Evolutionary conservation across 92 coral and sea anemone species (phyloP), one percentile per base, ranked within the genome.

Genomic region (Blastomussa wellsi): DNA sequence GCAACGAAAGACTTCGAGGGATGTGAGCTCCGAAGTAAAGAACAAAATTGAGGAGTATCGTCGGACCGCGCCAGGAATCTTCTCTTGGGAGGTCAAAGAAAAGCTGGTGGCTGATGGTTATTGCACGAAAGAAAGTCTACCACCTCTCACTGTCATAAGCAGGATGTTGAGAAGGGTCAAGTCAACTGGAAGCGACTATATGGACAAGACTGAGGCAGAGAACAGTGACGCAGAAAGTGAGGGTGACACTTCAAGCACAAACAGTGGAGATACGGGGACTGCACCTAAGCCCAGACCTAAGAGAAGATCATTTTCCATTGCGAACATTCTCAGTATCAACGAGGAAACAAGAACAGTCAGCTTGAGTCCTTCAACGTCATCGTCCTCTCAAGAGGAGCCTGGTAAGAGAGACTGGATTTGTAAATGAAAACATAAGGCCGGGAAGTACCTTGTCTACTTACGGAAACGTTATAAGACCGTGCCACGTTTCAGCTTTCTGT

Each of bases 31-130:
- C 26, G 92, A 91, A 36, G 89, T 91, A 26, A 90, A 89, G 86
- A 72, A 78, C 62, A 89, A 89, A 79, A 91, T 91, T 32, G 92
- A 91, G 77, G 94, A 91, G 41, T 91, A 88, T 35, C 86, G 90
- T 15, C 85, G 73, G 7, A 48, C 82, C 69, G 79, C 77, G 26
- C 93, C 93, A 19, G 89, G 92, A 35, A 88, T 88, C 74, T 88
- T 90, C 77, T 90, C 95, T 19, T 93, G 92, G 92, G 93, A 93
- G 65, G 88, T 90, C 65, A 89, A 91, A 49, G 93, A 92, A 71
- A 76, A 86, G 59, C 86, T 92, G 71, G 78, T 90, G 68, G 76
- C 77, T 38, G 95, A 92, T 24, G 90, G 85, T 64, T 47, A 73
- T 78, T 92, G 95, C 68, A 89, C 82, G 44, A 88, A 88, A 29